These are phyloP conservation scores for Eulithis prunata DNA, from an alignment of 2,888 invertebrate genomes.

Conservation along the genomic window DNA sequence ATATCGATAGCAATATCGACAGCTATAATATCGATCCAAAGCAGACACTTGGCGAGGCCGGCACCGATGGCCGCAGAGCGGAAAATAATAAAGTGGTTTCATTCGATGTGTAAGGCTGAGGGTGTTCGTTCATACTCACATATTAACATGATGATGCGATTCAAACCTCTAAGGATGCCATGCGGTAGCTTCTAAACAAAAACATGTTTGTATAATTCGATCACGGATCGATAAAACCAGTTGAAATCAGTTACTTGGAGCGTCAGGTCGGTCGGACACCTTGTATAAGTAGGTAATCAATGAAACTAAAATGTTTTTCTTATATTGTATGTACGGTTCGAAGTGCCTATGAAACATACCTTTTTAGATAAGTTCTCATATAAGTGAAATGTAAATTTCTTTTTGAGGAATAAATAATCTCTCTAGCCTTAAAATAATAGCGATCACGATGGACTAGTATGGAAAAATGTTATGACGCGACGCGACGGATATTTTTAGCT, in stretches of 20 bases:
- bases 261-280: not conserved
- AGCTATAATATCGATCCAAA: conserved; percentile 46
- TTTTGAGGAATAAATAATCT: no score
- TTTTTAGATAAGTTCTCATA: no score
- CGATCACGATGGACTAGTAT: not conserved
- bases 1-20: conserved; percentile 43
- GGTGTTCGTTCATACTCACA: conserved; percentile 16
- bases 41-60: conserved; percentile 37
- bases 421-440: no score
- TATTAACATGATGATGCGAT: not conserved
- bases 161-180: conserved; percentile 3
- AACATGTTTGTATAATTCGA: no score
- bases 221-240: not conserved
- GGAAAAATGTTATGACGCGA: no score
- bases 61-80: conserved; percentile 45
- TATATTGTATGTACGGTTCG: no score
- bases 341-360: no score
- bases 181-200: not conserved
- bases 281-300: conserved; percentile 3
- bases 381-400: no score
- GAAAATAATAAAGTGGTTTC: conserved; percentile 50
- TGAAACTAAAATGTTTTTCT: no score
- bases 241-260: not conserved
- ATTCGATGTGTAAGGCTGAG: conserved; percentile 8
- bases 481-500: not conserved